These are phyloP conservation scores for Casuarius casuarius DNA, from an alignment of 2,113 vertebrate species.

Conservation along the genomic window DNA sequence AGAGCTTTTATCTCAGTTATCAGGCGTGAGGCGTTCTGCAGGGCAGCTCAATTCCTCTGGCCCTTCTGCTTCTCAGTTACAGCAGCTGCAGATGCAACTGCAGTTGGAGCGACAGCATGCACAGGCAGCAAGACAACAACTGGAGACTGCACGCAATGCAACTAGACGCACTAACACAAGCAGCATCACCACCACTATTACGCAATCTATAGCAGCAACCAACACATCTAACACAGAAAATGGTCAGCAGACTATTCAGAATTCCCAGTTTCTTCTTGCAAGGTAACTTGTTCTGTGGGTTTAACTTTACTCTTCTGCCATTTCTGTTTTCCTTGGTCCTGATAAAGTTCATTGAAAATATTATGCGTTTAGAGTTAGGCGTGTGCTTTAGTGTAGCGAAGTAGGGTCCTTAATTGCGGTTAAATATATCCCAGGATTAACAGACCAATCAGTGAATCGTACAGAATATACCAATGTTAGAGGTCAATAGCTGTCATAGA, in stretches of 20 bases:
- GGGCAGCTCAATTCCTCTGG: conserved; percentile 95
- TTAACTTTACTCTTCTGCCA: not conserved
- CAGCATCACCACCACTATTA: conserved; percentile 85
- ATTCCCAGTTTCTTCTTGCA: conserved; percentile 94
- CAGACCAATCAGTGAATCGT: not conserved
- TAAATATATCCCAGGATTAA: not conserved
- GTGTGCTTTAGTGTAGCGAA: not conserved
- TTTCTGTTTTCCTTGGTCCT: conserved; percentile 16
- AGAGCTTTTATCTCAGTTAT: conserved; percentile 98
- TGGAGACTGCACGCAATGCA: conserved; percentile 88
- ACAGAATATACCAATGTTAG: not conserved
- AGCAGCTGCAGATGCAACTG: conserved; percentile 95
- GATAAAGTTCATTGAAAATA: conserved; percentile 13
- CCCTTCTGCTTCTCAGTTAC: conserved; percentile 91
- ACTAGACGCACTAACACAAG: conserved; percentile 88
- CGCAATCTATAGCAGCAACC: conserved; percentile 85
- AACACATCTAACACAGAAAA: conserved; percentile 86
- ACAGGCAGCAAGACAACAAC: conserved; percentile 90
- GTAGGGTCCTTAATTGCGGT: not conserved
- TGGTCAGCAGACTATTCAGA: conserved; percentile 87
- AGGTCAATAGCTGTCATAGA: not conserved
- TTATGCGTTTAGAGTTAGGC: not conserved
- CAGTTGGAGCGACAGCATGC: conserved; percentile 93
- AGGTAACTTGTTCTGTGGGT: conserved; percentile 78
- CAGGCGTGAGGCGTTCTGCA: conserved; percentile 93